Base-by-base conservation (phyloP, 2,797 vertebrate species). In the Champsocephalus gunnari region DNA sequence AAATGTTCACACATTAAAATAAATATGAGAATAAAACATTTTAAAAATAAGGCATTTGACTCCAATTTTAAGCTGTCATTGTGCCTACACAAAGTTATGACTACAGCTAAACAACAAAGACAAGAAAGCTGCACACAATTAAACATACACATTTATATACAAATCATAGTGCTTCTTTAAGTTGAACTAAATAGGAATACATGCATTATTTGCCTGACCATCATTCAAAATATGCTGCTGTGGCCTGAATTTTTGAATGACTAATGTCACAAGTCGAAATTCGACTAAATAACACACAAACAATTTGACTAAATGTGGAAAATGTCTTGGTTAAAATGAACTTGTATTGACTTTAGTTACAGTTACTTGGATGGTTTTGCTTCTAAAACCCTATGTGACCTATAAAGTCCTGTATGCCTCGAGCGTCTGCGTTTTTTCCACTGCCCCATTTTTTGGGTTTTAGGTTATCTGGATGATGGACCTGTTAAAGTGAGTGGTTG, bases 401-500 rank as follows among this genome's bases (percentile, higher is more conserved):
- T 38, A 38, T 45, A 5, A 28, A 28, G 28, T 28, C 28, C 28
- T 28, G 28, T 28, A 28, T 28, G 28, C 4, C 28, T 28, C 1
- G 14, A 7, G 12, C 53, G 9, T 67, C n/a, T 53, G 21, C 8
- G 34, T 3, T n/a, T 53, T 21, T 17, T 51, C 47, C 63, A 3
- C 54, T 66, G 49, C 51, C 9, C 24, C 66, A 38, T 67, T 53
- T 57, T 50, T 50, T 16, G 21, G 41, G 34, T 41, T 63, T 38
- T 67, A 55, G 67, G 60, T 16, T 11, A 24, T 3, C 5, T 7
- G 1, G 19, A 55, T 47, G 7, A 69, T 19, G 10, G 32, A 64
- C 21, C 49, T 54, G 19, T 38, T 38, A 48, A 50, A 51, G 13
- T 3, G 10, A 44, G 61, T 34, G 5, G 38, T 44, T 21, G 10